Evolutionary conservation across 2,113 vertebrate genomes (phyloP), one percentile per base, ranked within the genome.

Genomic region (Colaptes auratus): DNA sequence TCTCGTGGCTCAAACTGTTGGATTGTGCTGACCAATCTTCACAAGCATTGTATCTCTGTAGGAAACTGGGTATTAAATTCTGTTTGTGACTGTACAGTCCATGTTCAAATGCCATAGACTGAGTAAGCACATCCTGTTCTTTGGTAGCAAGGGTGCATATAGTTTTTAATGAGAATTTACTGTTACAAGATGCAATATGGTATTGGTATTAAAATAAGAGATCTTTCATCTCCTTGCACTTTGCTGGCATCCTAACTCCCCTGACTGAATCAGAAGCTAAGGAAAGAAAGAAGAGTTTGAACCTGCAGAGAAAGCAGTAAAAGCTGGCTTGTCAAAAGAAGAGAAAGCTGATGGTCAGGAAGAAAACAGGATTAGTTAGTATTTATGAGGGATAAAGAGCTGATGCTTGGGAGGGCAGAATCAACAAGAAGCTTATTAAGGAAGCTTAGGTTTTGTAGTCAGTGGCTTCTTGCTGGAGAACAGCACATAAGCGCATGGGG

Each of bases 21-120:
- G 69, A 56, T 90, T 93, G 88, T 82, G 88, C 72, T 91, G 89
- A 94, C 67, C 85, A 83, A 83, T 78, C 55, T 90, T 69, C 8
- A 52, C n/a, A 77, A 46, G 20, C 30, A 55, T 53, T 46, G n/a
- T 28, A 24, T 30, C 30, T 56, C 52, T 52, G n/a, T 42, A 44
- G 58, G 19, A 79, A 88, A 67, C 6, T 28, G 16, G 28, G 14
- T 78, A 83, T 75, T 80, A 67, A 88, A 67, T 56, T 64, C 67
- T 61, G 13, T 56, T 56, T 70, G 27, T 74, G 91, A 88, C 30
- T 50, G 23, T 10, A 55, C 27, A 61, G 44, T 36, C 15, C 13
- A 7, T 3, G 4, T 60, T 59, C 19, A 46, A 55, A 2, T 36
- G 70, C 11, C 46, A 48, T 3, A 39, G 35, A 67, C 36, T 82